phyloP scores from a whole-genome alignment of 1,140 invertebrate genomes.

The Chironomus striatipennis region DNA sequence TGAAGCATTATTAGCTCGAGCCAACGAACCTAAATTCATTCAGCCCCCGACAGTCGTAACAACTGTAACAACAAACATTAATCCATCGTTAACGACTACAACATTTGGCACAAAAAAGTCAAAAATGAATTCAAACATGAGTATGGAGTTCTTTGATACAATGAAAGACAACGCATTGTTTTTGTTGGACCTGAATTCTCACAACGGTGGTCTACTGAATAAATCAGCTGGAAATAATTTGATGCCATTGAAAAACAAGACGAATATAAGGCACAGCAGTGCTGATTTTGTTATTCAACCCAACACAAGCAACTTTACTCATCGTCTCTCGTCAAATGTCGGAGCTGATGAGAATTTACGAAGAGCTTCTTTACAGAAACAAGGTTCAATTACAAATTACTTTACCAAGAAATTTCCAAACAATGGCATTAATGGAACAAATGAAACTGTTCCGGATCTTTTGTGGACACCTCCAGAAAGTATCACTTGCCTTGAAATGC shows the following conservation, averaged over 20 bases:
- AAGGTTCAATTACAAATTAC: conserved; percentile 17
- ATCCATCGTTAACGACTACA: conserved; percentile 25
- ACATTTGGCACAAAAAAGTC: conserved; percentile 37
- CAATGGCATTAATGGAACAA: background rate
- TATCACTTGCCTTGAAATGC: conserved; percentile 10
- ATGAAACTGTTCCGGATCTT: background rate
- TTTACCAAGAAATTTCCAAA: background rate
- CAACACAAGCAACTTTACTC: background rate
- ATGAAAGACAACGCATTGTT: conserved; percentile 94
- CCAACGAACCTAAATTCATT: conserved; percentile 39
- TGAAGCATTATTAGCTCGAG: conserved; percentile 29
- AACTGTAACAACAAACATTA: conserved; percentile 39
- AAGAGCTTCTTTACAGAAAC: background rate
- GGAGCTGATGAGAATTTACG: background rate
- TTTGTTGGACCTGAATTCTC: conserved; percentile 62
- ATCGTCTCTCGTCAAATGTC: background rate
- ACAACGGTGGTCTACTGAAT: conserved; percentile 10
- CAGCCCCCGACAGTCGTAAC: conserved; percentile 56
- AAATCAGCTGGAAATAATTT: conserved; percentile 8
- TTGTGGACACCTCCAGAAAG: conserved; percentile 11
- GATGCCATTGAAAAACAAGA: background rate
- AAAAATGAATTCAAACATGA: conserved; percentile 34
- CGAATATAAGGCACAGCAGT: background rate
- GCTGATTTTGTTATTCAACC: background rate
- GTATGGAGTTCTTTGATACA: conserved; percentile 37